Base-by-base conservation (phyloP, 2,888 invertebrate genomes). In the Pyrrhia umbra region DNA sequence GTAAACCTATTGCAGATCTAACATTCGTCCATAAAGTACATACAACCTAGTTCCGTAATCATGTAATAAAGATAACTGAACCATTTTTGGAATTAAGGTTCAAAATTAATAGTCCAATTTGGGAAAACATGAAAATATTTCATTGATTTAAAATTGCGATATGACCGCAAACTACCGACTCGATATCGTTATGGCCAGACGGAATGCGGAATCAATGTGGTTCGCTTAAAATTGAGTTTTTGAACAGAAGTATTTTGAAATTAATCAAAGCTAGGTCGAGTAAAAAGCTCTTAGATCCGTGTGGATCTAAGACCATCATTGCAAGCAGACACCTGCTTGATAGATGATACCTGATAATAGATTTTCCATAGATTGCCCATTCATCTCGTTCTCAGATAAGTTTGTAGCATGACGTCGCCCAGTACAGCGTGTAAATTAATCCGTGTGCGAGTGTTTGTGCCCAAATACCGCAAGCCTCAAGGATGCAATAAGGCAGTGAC, bases 401-500 rank as follows among this genome's bases (percentile, higher is more conserved):
- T 34, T 25, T n/a, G n/a, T 25, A 59, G 39, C 21, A 30, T 25
- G 13, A 37, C 46, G 27, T 40, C 43, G 45, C 8, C 2, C 9
- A 39, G n/a, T 20, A 37, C 13, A 23, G 25, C 51, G 37, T 54
- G 37, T 42, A 50, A 51, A 45, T 52, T 8, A 27, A 39, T 74
- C 20, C 8, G 20, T 46, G 27, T 46, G 42, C 16, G 23, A 43
- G 39, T 46, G 56, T 75, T 56, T 57, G 54, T 39, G 61, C 37
- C 62, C 68, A 56, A 78, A 61, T 40, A 56, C 39, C 54, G 54
- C 59, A 54, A 51, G 57, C 54, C 46, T 75, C 64, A 58, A 70
- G 76, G 76, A 61, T 72, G 68, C 68, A 62, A 62, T 68, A 65
- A 65, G 61, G 61, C 50, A 55, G 49, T 76, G 57, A 79, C 77